phyloP scores from a whole-genome alignment of 2,797 vertebrate species.

The Remorina albescens region DNA sequence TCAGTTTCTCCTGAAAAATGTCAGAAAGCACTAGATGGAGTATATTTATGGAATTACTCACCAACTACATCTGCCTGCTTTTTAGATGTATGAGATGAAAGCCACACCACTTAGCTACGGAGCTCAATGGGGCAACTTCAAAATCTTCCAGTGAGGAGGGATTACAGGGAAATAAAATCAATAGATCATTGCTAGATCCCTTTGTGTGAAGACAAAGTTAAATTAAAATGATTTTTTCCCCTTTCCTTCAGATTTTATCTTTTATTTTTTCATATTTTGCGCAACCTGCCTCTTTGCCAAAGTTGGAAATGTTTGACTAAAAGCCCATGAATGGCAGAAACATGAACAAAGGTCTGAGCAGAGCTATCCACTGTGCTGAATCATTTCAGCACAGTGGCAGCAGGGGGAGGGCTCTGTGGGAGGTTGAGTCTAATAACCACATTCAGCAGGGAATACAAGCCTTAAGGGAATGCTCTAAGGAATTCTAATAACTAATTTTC shows the following conservation, averaged over 20 bases:
- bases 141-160: constrained; percentile 7
- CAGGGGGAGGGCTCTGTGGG: constrained; percentile 49
- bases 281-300: background rate
- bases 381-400: constrained; percentile 42
- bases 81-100: constrained; percentile 44
- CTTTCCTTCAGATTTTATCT: constrained; percentile 7
- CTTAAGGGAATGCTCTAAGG: constrained; percentile 65
- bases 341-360: constrained; percentile 40
- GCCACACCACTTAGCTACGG: background rate
- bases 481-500: constrained; percentile 68
- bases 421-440: constrained; percentile 60
- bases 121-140: constrained; percentile 26
- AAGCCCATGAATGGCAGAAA: constrained; percentile 12
- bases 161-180: constrained; percentile 17
- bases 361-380: constrained; percentile 78
- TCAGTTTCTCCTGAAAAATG: constrained; percentile 51
- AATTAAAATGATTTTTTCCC: constrained; percentile 17
- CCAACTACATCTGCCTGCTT: constrained; percentile 10
- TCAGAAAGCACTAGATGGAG: constrained; percentile 39
- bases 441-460: constrained; percentile 63
- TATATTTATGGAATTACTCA: constrained; percentile 43
- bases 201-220: constrained; percentile 17
- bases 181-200: constrained; percentile 22
- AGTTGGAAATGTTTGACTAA: background rate
- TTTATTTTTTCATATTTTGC: background rate